Evolutionary conservation across 2,888 invertebrate species (phyloP), one percentile per base, ranked within the genome.

Genomic region (Dynastes hyllus): DNA sequence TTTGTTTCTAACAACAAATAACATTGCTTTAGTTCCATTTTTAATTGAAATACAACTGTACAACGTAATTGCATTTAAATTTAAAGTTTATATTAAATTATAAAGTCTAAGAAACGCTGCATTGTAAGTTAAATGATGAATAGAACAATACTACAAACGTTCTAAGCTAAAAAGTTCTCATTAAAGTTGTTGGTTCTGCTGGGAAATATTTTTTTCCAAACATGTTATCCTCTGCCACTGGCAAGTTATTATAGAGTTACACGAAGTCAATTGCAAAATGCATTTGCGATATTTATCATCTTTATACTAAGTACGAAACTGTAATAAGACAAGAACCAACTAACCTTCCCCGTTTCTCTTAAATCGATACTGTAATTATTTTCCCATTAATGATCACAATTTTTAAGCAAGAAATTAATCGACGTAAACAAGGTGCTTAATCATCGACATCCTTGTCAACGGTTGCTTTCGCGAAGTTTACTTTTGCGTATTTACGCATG

Each of bases 311-410:
- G 40, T 1, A 45, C 45, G 6, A 37, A 37, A 37, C 37, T 6
- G 37, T 13, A 53, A 53, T n/a, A 58, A 22, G 22, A 22, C 22
- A 58, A 58, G 5, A 58, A 3, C 22, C 45, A 50, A 63, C 6
- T 5, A 67, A 50, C 22, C 50, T 40, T 66, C 45, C 32, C 4
- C 32, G 8, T 11, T 13, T 32, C 27, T 32, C 13, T 32, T 58
- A 37, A 73, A 58, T 58, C 58, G 73, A 58, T 58, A 73, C 22
- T 11, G 58, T 40, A 58, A 73, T 73, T 73, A 73, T 55, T 73
- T 73, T 73, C 58, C 9, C 73, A 70, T 70, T 70, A 70, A 70
- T 70, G 53, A 53, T 53, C 4, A 53, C 53, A 70, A 32, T 40
- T 58, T 66, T 58, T 40, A 37, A 11, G 55, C 22, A 71, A 71